A percentile compares a stretch with the other conserved stretches of the same genome.
phyloP scores from a whole-genome alignment of 2,888 invertebrate genomes.

The Lissonota sp. region DNA sequence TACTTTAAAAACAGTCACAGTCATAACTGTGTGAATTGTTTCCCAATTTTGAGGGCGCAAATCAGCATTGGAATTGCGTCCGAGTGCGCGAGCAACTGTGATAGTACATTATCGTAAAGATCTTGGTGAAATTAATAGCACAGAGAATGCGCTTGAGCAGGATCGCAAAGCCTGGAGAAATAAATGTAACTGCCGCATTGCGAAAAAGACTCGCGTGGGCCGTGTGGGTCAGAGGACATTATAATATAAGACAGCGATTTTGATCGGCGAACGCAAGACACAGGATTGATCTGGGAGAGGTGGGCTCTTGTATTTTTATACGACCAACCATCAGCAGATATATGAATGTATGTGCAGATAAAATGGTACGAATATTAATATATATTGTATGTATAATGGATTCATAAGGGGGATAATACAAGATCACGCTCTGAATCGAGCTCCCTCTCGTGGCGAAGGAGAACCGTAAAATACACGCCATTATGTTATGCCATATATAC shows the following conservation, averaged over 20 bases:
- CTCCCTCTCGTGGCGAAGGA: constrained; percentile 38
- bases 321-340: neutral
- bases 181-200: constrained; percentile 9
- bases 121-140: constrained; percentile 36
- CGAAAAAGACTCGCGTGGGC: constrained; percentile 43
- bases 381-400: neutral
- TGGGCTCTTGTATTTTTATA: constrained; percentile 16
- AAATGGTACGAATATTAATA: neutral
- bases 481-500: constrained; percentile 40
- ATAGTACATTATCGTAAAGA: too few relatives aligned
- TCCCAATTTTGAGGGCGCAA: too few relatives aligned
- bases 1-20: too few relatives aligned
- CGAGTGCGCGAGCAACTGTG: too few relatives aligned
- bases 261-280: constrained; percentile 53
- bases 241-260: constrained; percentile 38
- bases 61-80: too few relatives aligned
- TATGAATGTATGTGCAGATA: neutral
- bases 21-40: too few relatives aligned
- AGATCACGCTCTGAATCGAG: constrained; percentile 25
- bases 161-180: too few relatives aligned
- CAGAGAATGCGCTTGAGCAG: constrained; percentile 7
- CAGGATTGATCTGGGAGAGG: constrained; percentile 31
- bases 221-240: constrained; percentile 38
- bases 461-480: constrained; percentile 49
- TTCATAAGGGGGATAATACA: too few relatives aligned